Evolutionary conservation across 2,113 vertebrate species (phyloP).

Genomic region (Tapirus terrestris): DNA sequence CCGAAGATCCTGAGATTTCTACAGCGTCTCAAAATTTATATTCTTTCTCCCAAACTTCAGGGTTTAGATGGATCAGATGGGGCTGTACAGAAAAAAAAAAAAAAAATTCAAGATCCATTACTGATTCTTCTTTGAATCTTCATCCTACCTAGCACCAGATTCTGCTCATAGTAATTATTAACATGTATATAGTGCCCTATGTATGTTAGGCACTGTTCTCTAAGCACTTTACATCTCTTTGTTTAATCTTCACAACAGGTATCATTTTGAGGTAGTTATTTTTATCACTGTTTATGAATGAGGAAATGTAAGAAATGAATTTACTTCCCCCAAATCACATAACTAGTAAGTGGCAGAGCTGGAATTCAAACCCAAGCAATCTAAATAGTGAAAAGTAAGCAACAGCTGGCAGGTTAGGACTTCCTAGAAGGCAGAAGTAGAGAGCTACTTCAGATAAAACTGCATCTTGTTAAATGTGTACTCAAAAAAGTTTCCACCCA

Average conservation of each 20-base stretch:
- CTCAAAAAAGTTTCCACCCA: background rate
- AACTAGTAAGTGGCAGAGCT: background rate
- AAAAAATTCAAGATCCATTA: background rate
- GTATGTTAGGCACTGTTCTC: background rate
- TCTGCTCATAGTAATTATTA: background rate
- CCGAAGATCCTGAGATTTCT: conserved; percentile 45
- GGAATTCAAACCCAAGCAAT: conserved; percentile 4
- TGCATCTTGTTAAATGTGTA: background rate
- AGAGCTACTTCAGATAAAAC: background rate
- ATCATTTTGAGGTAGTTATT: background rate
- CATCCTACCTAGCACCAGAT: background rate
- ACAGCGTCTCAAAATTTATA: conserved; percentile 2
- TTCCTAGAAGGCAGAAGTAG: background rate
- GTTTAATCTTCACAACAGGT: background rate
- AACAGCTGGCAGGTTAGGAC: background rate
- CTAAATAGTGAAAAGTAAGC: conserved; percentile 30
- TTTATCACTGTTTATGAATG: background rate
- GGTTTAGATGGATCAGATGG: background rate
- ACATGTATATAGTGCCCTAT: background rate
- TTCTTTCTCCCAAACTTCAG: background rate
- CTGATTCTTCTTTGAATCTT: conserved; percentile 39
- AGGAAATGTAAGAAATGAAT: conserved; percentile 39
- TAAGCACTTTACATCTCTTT: conserved; percentile 17
- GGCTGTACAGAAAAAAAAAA: background rate
- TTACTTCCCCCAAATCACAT: background rate